Conservation (phyloP, 1,140 invertebrate species). For the Heliconius melpomene region DNA sequence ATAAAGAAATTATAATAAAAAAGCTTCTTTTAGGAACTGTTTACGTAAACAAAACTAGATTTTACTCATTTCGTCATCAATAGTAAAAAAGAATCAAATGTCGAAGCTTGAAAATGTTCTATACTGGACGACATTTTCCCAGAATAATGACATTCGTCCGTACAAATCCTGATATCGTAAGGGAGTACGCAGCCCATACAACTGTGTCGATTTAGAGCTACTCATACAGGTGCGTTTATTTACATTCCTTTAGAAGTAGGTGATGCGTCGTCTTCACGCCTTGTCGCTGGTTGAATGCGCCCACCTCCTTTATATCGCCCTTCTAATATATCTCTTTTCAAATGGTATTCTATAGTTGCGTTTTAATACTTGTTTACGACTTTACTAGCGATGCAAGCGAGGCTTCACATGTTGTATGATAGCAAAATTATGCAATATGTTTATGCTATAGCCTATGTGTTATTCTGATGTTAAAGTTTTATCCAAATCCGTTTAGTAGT, state of each 20-base stretch:
- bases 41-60: too few relatives aligned
- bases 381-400: constrained; percentile 12
- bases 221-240: constrained; percentile 67
- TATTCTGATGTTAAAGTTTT: too few relatives aligned
- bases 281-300: constrained; percentile 49
- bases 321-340: constrained; percentile 28
- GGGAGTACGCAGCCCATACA: not conserved
- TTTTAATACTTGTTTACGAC: constrained; percentile 34
- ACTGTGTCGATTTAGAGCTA: constrained; percentile 63
- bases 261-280: constrained; percentile 65
- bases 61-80: too few relatives aligned
- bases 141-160: constrained; percentile 35
- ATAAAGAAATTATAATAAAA: too few relatives aligned
- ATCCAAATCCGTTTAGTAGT: too few relatives aligned
- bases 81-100: too few relatives aligned
- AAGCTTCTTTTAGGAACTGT: too few relatives aligned
- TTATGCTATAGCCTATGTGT: too few relatives aligned
- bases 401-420: too few relatives aligned
- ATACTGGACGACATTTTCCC: not conserved
- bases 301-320: constrained; percentile 47
- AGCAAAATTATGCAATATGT: too few relatives aligned
- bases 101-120: not conserved
- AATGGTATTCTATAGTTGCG: constrained; percentile 27
- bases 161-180: constrained; percentile 44
- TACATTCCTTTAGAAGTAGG: constrained; percentile 64